Conservation (phyloP, 1,140 invertebrate genomes). For the Probaryconus sp. region DNA sequence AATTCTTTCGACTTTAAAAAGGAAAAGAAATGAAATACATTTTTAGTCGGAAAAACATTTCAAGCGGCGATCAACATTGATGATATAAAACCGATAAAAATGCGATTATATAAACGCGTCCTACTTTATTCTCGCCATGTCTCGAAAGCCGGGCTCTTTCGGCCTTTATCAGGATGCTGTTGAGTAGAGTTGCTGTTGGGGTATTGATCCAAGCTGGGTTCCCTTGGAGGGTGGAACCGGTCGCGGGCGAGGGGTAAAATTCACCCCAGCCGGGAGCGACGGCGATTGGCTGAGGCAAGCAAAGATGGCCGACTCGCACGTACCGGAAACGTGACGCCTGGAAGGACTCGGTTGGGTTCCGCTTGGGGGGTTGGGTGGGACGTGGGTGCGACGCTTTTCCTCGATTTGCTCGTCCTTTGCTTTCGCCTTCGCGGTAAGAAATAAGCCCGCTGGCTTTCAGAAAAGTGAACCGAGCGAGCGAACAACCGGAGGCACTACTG, state of each 20-base stretch:
- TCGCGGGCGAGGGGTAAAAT: slow-evolving; percentile 68
- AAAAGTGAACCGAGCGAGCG: slow-evolving; percentile 53
- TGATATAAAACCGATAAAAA: slow-evolving; percentile 54
- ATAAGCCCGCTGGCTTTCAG: slow-evolving; percentile 52
- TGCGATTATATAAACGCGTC: slow-evolving; percentile 51
- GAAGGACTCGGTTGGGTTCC: slow-evolving; percentile 64
- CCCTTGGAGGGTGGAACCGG: slow-evolving; percentile 64
- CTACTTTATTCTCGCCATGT: slow-evolving; percentile 48
- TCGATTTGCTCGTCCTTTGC: slow-evolving; percentile 47
- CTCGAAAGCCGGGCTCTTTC: slow-evolving; percentile 38
- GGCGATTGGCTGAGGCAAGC: slow-evolving; percentile 66
- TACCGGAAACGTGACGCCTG: slow-evolving; percentile 74
- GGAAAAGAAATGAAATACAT: slow-evolving; percentile 19
- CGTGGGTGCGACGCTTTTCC: slow-evolving; percentile 45
- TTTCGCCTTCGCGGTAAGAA: slow-evolving; percentile 32
- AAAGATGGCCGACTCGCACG: slow-evolving; percentile 73
- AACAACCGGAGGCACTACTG: slow-evolving; percentile 52
- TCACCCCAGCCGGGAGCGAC: slow-evolving; percentile 47
- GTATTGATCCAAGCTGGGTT: slow-evolving; percentile 67
- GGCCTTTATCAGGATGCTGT: slow-evolving; percentile 58
- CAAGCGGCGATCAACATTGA: slow-evolving; percentile 37
- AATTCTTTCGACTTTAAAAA: slow-evolving; percentile 1
- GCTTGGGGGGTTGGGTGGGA: slow-evolving; percentile 17
- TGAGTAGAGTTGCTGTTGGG: slow-evolving; percentile 44
- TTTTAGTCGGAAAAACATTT: slow-evolving; percentile 28